Evolutionary conservation across 2,888 invertebrate genomes (phyloP).

Genomic region (Drosophila longiperda): DNA sequence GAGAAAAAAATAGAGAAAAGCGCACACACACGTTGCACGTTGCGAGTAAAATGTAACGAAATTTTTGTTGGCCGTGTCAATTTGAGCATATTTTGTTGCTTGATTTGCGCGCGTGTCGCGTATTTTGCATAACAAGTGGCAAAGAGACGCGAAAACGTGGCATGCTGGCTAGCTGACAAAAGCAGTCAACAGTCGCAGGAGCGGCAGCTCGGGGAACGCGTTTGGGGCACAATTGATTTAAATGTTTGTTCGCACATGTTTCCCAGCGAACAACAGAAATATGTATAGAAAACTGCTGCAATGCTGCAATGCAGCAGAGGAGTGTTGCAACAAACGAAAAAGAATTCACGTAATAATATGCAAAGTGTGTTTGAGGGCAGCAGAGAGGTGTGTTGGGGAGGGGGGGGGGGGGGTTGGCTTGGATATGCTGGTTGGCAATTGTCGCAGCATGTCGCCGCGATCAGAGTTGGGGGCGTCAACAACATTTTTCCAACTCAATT

Average conservation of each 20-base stretch:
- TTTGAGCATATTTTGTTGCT: slow-evolving; percentile 61
- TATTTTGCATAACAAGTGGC: slow-evolving; percentile 76
- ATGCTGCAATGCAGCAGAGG: slow-evolving; percentile 23
- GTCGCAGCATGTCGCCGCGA: slow-evolving; percentile 71
- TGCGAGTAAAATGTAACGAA: slow-evolving; percentile 19
- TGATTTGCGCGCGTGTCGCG: slow-evolving; percentile 71
- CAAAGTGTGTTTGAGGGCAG: slow-evolving; percentile 50
- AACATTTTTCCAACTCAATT: slow-evolving; percentile 80
- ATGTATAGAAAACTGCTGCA: slow-evolving; percentile 2
- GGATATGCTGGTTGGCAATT: slow-evolving; percentile 54
- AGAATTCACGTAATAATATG: slow-evolving; percentile 73
- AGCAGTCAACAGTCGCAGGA: slow-evolving; percentile 3
- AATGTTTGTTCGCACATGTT: slow-evolving; percentile 79
- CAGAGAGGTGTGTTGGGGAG: not conserved
- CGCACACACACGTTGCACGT: slow-evolving; percentile 1
- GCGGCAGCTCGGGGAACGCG: slow-evolving; percentile 27
- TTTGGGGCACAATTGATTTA: slow-evolving; percentile 73
- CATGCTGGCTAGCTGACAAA: not conserved
- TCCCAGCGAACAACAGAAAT: slow-evolving; percentile 27
- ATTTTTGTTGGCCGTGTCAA: slow-evolving; percentile 46
- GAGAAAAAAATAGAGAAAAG: not conserved
- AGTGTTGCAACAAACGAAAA: slow-evolving; percentile 44
- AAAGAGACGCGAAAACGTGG: slow-evolving; percentile 4
- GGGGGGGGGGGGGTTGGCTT: not conserved
- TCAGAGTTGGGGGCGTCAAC: slow-evolving; percentile 67